phyloP scores from a whole-genome alignment of 2,797 vertebrate genomes.

The Hapalemur alaotrensis region DNA sequence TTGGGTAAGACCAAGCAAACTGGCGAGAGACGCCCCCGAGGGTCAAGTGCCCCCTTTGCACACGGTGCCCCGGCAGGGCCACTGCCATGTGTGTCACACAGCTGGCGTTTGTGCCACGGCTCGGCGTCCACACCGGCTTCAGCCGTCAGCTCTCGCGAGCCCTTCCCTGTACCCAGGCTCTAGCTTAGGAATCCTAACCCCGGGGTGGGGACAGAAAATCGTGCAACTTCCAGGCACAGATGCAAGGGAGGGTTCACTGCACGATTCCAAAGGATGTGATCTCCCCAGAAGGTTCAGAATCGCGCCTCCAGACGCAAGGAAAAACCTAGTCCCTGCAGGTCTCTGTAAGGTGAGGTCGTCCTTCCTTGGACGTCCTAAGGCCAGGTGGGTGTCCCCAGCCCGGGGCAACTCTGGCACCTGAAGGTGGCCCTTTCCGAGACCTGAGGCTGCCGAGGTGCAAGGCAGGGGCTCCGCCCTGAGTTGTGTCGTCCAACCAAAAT shows the following conservation, averaged over 20 bases:
- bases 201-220: background rate
- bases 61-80: rapidly evolving
- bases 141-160: rapidly evolving
- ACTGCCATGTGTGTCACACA: rapidly evolving
- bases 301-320: rapidly evolving
- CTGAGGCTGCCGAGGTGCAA: background rate
- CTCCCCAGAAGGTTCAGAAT: background rate
- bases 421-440: background rate
- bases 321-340: rapidly evolving
- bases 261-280: background rate
- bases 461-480: rapidly evolving
- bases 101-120: rapidly evolving
- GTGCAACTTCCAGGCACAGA: background rate
- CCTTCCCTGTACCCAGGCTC: background rate
- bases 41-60: background rate
- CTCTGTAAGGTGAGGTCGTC: rapidly evolving
- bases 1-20: background rate
- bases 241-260: rapidly evolving
- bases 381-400: rapidly evolving
- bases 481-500: rapidly evolving
- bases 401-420: rapidly evolving
- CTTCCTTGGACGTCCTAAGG: background rate
- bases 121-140: rapidly evolving
- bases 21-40: rapidly evolving
- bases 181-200: background rate